These are phyloP conservation scores for Pachycephus smyrnensis DNA, from an alignment of 2,888 invertebrate genomes.

Conservation along the genomic window DNA sequence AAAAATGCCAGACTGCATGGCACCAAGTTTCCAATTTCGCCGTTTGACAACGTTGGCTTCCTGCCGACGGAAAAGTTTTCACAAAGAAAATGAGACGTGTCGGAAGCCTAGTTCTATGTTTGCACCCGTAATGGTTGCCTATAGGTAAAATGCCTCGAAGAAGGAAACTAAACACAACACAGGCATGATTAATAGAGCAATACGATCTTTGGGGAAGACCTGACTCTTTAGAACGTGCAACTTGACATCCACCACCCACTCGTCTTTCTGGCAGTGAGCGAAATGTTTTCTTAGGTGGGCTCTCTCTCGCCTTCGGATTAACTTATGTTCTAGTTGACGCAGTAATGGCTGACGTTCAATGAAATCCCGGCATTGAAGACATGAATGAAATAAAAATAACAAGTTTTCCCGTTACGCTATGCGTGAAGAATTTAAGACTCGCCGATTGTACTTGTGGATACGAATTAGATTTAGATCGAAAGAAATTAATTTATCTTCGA, in stretches of 20 bases:
- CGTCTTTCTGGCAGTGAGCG: constrained; percentile 19
- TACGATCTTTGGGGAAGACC: constrained; percentile 20
- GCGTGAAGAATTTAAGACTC: background rate
- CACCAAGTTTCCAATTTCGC: constrained; percentile 42
- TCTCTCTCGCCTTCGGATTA: constrained; percentile 27
- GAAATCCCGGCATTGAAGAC: constrained; percentile 7
- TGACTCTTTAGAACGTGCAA: constrained; percentile 19
- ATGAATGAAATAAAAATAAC: background rate
- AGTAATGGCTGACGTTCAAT: constrained; percentile 30
- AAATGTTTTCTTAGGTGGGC: constrained; percentile 47
- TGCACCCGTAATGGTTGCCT: background rate
- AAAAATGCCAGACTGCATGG: constrained; percentile 35
- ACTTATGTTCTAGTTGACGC: constrained; percentile 41
- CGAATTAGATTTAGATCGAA: background rate
- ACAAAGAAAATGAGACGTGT: background rate
- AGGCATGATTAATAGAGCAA: constrained; percentile 40
- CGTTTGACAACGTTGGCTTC: constrained; percentile 33
- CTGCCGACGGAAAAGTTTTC: constrained; percentile 25
- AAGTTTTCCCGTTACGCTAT: background rate
- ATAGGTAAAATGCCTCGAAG: constrained; percentile 17
- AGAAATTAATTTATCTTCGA: background rate
- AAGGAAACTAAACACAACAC: constrained; percentile 41
- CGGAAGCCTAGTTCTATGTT: background rate
- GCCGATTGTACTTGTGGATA: background rate
- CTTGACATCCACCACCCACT: constrained; percentile 11